Conservation (phyloP, 2,113 vertebrate species). For the Pollachius pollachius region DNA sequence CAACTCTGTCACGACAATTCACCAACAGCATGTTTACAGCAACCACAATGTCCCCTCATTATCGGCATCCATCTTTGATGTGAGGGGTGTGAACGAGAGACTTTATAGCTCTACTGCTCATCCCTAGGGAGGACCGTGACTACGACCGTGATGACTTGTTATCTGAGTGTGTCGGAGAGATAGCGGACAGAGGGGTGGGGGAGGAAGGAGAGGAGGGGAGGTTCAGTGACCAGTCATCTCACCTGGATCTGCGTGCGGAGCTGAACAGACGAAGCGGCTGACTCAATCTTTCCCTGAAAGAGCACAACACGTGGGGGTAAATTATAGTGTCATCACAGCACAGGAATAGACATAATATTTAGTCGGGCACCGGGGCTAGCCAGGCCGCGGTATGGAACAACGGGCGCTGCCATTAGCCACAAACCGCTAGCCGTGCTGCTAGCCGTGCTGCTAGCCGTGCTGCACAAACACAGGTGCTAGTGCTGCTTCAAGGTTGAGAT, state of each 20-base stretch:
- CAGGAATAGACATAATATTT: conserved; percentile 42
- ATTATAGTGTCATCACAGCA: conserved; percentile 42
- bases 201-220: conserved; percentile 13
- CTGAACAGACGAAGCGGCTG: conserved; percentile 82
- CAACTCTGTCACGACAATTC: no score
- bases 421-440: no score
- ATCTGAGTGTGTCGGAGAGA: conserved; percentile 19
- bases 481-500: no score
- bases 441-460: no score
- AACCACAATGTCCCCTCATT: no score
- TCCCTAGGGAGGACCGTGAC: conserved; percentile 25
- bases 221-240: conserved; percentile 54
- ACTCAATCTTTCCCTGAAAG: conserved; percentile 78
- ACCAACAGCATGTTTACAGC: no score
- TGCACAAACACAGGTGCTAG: no score
- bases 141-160: neutral
- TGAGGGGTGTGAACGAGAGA: no score
- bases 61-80: no score
- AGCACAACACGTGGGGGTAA: conserved; percentile 37
- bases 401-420: no score
- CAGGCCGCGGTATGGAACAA: neutral
- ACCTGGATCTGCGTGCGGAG: conserved; percentile 92
- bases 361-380: neutral
- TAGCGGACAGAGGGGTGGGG: conserved; percentile 44
- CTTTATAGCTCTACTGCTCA: neutral